Conservation (phyloP, 2,888 invertebrate genomes). For the Fissipunctia ypsillon region DNA sequence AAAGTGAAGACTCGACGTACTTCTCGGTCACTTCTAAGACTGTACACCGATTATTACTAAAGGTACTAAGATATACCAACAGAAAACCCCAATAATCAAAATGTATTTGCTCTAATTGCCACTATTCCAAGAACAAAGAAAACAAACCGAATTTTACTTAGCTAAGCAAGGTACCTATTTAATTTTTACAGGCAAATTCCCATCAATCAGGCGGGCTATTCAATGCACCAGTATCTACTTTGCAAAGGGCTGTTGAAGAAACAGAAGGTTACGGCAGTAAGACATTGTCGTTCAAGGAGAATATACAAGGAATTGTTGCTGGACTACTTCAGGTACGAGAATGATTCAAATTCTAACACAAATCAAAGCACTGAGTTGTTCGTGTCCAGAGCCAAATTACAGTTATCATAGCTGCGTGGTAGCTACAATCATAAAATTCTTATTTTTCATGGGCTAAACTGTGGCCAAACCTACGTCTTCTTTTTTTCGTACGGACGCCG, state of each 20-base stretch:
- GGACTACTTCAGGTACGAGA: conserved; percentile 83
- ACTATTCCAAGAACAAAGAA: neutral
- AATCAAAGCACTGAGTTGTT: neutral
- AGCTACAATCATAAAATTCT: neutral
- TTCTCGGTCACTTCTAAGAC: neutral
- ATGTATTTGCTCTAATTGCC: neutral
- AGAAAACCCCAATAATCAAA: neutral
- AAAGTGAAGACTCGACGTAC: neutral
- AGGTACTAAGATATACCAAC: no score
- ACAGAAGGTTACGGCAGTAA: conserved; percentile 85
- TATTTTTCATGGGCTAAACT: neutral
- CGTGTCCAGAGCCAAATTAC: neutral
- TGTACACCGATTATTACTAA: neutral
- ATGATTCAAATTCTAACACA: neutral
- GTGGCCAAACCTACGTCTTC: no score
- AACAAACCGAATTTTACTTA: neutral
- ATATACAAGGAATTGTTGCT: conserved; percentile 80
- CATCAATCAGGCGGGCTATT: conserved; percentile 72
- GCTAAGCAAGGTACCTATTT: neutral
- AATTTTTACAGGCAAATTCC: conserved; percentile 35
- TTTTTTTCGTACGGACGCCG: no score
- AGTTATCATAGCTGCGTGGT: neutral
- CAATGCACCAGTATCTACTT: conserved; percentile 72
- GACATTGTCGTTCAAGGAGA: conserved; percentile 82
- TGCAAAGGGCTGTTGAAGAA: conserved; percentile 82